These are phyloP conservation scores for Ahaetulla prasina DNA, from an alignment of 2,113 vertebrate genomes.

Conservation along the genomic window DNA sequence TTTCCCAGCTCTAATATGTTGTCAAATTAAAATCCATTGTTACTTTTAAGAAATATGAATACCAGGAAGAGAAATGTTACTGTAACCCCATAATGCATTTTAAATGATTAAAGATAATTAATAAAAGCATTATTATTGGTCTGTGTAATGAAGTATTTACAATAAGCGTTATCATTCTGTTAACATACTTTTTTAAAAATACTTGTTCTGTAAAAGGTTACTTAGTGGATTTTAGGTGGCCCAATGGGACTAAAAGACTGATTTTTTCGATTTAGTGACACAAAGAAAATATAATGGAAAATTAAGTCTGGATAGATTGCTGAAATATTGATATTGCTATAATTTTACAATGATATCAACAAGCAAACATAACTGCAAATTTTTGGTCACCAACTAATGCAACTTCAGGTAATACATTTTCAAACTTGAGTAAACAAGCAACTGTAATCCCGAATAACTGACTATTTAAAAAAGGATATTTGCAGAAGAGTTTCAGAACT, in stretches of 20 bases:
- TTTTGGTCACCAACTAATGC: not conserved
- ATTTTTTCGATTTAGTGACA: not conserved
- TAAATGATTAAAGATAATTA: not conserved
- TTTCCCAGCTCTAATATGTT: not conserved
- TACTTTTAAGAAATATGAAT: not conserved
- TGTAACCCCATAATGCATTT: not conserved
- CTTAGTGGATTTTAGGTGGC: not conserved
- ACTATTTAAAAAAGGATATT: not conserved
- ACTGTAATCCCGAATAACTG: not conserved
- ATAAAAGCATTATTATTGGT: not conserved
- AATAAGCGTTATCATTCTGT: not conserved
- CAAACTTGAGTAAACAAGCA: not conserved
- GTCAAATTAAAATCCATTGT: not conserved
- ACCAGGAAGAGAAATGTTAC: not conserved
- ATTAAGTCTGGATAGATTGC: not conserved
- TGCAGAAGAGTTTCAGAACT: not conserved
- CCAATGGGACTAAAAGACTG: not conserved
- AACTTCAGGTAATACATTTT: not conserved
- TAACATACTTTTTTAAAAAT: not conserved
- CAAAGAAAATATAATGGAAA: not conserved
- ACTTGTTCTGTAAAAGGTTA: not conserved
- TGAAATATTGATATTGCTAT: not conserved
- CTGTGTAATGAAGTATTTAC: not conserved
- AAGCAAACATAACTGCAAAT: not conserved
- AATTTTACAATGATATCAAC: not conserved